Conservation (phyloP, 2,888 invertebrate species). For the Drosophila bunnanda region DNA sequence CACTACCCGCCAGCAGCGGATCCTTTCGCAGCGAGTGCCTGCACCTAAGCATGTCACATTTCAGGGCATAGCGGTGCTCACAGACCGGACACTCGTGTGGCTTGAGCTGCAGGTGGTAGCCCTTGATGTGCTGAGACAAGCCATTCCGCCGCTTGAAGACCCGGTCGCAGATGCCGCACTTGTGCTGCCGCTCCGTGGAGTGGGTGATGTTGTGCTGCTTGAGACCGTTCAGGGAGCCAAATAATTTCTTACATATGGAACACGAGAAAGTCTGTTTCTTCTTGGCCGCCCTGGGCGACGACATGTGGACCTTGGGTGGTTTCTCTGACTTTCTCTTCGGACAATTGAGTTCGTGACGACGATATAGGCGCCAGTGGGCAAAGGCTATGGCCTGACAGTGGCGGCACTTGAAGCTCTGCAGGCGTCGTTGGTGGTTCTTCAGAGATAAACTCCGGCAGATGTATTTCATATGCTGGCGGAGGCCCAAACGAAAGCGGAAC, state of each 20-base stretch:
- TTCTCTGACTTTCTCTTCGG: slow-evolving; percentile 27
- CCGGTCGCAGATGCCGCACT: slow-evolving; percentile 81
- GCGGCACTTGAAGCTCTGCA: slow-evolving; percentile 77
- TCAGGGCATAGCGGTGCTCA: slow-evolving; percentile 82
- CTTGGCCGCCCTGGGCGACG: not conserved
- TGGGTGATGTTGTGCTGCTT: slow-evolving; percentile 84
- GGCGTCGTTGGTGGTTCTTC: slow-evolving; percentile 54
- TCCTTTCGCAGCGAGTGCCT: slow-evolving; percentile 79
- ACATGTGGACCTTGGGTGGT: slow-evolving; percentile 4
- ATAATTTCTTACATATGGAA: slow-evolving; percentile 58
- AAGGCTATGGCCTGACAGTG: slow-evolving; percentile 75
- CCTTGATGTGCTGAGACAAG: slow-evolving; percentile 83
- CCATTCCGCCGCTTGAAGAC: slow-evolving; percentile 83
- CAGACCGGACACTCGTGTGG: slow-evolving; percentile 83
- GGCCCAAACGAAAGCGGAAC: slow-evolving; percentile 76
- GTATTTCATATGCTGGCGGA: slow-evolving; percentile 83
- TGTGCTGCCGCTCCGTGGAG: slow-evolving; percentile 79
- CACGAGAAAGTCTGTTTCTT: slow-evolving; percentile 54
- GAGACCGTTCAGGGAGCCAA: slow-evolving; percentile 69
- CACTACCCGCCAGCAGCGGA: not conserved
- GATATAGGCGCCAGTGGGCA: slow-evolving; percentile 80
- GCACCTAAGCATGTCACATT: slow-evolving; percentile 84
- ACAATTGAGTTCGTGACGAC: slow-evolving; percentile 78
- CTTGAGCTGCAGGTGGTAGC: slow-evolving; percentile 83
- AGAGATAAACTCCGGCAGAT: slow-evolving; percentile 77